Evolutionary conservation across 1,140 invertebrate genomes (phyloP).

Genomic region (Tetragnatha versicolor): DNA sequence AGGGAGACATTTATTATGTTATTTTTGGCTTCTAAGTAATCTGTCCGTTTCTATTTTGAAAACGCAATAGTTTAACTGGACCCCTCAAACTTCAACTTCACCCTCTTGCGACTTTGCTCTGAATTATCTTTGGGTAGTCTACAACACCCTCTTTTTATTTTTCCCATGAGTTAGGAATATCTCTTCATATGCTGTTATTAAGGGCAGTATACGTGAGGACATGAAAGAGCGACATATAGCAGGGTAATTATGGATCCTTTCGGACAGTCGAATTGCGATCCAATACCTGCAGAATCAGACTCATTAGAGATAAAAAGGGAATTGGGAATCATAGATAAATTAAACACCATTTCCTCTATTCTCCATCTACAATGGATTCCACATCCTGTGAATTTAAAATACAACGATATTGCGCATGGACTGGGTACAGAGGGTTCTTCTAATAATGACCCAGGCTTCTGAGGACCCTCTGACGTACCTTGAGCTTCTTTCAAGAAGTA

Average conservation of each 20-base stretch:
- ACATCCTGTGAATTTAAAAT: slow-evolving; percentile 7
- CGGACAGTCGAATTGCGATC: background rate
- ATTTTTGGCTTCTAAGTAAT: no score
- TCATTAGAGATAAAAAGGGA: background rate
- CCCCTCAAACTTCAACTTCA: no score
- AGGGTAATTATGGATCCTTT: background rate
- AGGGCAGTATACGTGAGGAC: no score
- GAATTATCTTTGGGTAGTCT: no score
- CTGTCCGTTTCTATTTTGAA: no score
- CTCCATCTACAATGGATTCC: slow-evolving; percentile 17
- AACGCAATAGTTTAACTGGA: no score
- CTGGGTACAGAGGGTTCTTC: slow-evolving; percentile 1
- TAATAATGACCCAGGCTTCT: slow-evolving; percentile 1
- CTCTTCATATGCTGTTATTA: no score
- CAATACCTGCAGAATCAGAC: background rate
- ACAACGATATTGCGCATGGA: background rate
- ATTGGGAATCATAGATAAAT: background rate
- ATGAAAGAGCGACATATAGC: background rate
- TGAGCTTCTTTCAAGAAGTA: slow-evolving; percentile 1
- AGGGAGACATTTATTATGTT: no score
- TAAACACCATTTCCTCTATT: background rate
- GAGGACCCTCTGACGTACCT: background rate
- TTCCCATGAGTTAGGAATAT: no score
- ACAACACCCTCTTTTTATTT: no score
- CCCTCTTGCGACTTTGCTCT: no score